Evolutionary conservation across 2,888 invertebrate species (phyloP), one percentile per base, ranked within the genome.

Genomic region (Lochmaea crataegi): DNA sequence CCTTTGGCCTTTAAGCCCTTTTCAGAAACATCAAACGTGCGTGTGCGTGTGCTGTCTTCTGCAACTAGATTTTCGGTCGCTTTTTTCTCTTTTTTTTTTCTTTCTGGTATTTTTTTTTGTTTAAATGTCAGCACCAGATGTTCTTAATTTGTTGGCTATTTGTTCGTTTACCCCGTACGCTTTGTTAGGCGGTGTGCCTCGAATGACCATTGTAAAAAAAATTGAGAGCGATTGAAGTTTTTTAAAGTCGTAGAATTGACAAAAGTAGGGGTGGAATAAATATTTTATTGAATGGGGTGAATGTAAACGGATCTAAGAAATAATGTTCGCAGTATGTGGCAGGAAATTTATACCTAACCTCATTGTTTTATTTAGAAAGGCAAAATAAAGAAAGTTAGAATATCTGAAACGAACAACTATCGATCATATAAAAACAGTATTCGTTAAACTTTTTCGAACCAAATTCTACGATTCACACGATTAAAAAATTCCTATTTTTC

Each of bases 61-160:
- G 72, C 77, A 76, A 83, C 82, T 83, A 84, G 82, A 83, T 84
- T 87, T 53, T 84, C 86, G 86, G 86, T 86, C 86, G 87, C 87
- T 76, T 56, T 42, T 67, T 41, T 65, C 60, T 61, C 63, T 26
- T 61, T 51, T 45, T 41, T 61, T 38, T 63, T 64, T 45, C 42
- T 56, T 69, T 61, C 75, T 75, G 66, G 32, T 38, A 38, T 38
- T 81, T 82, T 79, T 85, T 85, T 86, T 86, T 86, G 85, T 86
- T 85, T 87, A 88, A 88, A 88, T 87, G 89, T 89, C 86, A 88
- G 87, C 83, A 87, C 86, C 87, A 87, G 87, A 87, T 86, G 86
- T 88, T 85, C 85, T 84, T 83, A 84, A 85, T 84, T 86, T 84
- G 83, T 84, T 82, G 83, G 85, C 84, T 85, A 84, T 83, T 84